Evolutionary conservation across 2,113 vertebrate genomes (phyloP).

Genomic region (Ciconia maguari): DNA sequence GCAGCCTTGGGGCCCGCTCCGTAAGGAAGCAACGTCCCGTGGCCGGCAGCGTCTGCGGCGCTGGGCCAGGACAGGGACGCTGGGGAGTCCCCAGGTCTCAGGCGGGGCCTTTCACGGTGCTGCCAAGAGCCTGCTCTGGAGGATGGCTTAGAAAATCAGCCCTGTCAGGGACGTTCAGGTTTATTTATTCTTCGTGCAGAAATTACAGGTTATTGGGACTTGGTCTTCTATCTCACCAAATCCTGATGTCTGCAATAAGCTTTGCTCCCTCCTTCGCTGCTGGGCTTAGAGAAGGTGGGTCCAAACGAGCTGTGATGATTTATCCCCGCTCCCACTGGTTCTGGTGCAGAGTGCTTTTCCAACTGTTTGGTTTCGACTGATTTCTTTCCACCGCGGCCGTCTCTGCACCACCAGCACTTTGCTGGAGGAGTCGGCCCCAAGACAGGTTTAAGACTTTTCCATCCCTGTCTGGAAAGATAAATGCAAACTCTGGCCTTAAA

Average conservation of each 20-base stretch:
- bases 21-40: accelerated
- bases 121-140: background rate
- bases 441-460: background rate
- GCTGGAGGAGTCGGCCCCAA: background rate
- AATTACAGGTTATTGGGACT: background rate
- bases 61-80: background rate
- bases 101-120: background rate
- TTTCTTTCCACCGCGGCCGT: background rate
- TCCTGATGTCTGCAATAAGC: background rate
- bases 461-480: background rate
- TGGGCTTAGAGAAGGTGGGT: background rate
- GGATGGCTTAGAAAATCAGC: background rate
- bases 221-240: background rate
- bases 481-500: background rate
- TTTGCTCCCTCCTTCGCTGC: background rate
- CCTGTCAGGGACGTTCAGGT: background rate
- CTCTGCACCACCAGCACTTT: background rate
- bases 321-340: background rate
- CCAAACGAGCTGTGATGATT: background rate
- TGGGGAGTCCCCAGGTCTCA: accelerated
- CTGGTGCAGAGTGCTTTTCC: background rate
- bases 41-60: accelerated
- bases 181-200: background rate
- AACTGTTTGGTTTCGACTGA: background rate
- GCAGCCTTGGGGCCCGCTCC: background rate